A percentile compares a stretch with the other conserved stretches of the same genome.
Evolutionary conservation across 2,113 vertebrate genomes (phyloP).

Genomic region (Strix uralensis): DNA sequence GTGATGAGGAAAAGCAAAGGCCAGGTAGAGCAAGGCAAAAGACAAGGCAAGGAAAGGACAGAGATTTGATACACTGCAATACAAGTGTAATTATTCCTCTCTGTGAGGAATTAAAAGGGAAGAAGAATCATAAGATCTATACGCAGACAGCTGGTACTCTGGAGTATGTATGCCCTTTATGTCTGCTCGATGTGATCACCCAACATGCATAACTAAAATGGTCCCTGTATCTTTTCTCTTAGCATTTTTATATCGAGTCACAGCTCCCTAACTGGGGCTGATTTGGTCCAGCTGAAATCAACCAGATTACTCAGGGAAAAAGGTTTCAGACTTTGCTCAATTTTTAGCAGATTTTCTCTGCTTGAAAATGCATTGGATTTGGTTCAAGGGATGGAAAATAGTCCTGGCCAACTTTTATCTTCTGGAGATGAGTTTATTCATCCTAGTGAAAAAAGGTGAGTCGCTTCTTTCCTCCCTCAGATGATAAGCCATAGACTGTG

Average conservation of each 20-base stretch:
- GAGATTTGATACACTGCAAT: neutral
- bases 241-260: neutral
- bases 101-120: neutral
- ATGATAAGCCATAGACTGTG: neutral
- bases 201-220: neutral
- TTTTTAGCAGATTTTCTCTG: neutral
- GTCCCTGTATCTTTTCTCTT: neutral
- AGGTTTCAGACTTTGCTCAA: neutral
- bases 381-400: neutral
- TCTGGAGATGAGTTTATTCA: neutral
- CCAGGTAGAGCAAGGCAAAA: neutral
- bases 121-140: neutral
- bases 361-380: conserved; percentile 14
- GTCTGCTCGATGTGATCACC: neutral
- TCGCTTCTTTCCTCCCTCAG: neutral
- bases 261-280: neutral
- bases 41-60: neutral
- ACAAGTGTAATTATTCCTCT: neutral
- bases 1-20: neutral
- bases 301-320: neutral
- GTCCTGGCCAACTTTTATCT: neutral
- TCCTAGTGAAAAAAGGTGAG: neutral
- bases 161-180: neutral
- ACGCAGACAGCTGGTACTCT: neutral
- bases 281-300: neutral